Evolutionary conservation across 1,140 invertebrate species (phyloP), one percentile per base, ranked within the genome.

Genomic region (Euwallacea similis): DNA sequence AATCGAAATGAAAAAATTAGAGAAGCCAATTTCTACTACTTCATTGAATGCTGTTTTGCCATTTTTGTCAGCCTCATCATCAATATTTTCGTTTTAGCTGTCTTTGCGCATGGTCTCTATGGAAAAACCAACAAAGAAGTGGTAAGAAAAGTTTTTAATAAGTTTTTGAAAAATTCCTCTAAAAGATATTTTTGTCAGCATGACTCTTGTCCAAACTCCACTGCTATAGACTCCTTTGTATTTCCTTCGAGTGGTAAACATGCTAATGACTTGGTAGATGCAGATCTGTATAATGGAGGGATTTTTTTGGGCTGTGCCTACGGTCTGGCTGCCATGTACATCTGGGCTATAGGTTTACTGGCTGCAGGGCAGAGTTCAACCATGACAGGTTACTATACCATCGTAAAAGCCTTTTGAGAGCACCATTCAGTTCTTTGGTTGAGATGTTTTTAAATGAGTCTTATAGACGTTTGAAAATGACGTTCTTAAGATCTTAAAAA

Each of bases 321-420:
- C 82, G 94, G 94, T 6, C 78, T 87, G 2, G 84, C 86, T 0
- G 92, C 93, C 1, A 91, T 95, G 88, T 93, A 94, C 76, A 93
- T 96, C 75, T 97, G 94, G 94, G 93, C 90, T 4, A 85, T 96
- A 54, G 94, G 94, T 59, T 94, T 96, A 77, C 82, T 96, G 71
- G 94, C 94, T 54, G 93, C 93, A 68, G 94, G 94, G 42, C 93
- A 96, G 80, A 93, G 91, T 75, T 95, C 92, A n/a, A 96, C 94
- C 0, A 96, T 94, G 92, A 94, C 93, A 1, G 90, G 90, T 55
- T 56, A 56, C 10, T 50, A 50, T 11, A 50, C 2, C 46, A 50
- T 13, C 6, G 13, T 2, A 50, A 13, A 3, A 50, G 46, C 4
- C 21, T 33, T 4, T 33, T 33, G 21, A 33, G 4, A 33, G 21